A percentile compares a stretch with the other conserved stretches of the same genome.
Evolutionary conservation across 2,113 vertebrate genomes (phyloP).

Genomic region (Phyllostomus discolor): DNA sequence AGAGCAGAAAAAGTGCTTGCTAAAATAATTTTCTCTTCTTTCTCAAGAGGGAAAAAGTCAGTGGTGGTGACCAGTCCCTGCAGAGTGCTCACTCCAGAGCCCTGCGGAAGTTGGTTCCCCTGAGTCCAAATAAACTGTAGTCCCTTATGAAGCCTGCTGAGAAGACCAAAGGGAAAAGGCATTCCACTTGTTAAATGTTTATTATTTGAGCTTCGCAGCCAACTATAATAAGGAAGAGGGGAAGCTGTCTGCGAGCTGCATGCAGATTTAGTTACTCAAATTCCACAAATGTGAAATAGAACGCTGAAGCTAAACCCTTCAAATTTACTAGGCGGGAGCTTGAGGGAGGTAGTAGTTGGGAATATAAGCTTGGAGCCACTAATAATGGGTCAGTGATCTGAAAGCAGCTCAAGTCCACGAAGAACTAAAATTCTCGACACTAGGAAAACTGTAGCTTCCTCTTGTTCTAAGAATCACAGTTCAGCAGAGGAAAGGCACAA

Average conservation of each 20-base stretch:
- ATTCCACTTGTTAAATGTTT: constrained; percentile 70
- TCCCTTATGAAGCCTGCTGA: constrained; percentile 53
- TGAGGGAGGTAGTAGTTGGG: neutral
- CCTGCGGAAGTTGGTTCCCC: constrained; percentile 23
- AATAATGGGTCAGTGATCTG: constrained; percentile 37
- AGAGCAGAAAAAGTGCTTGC: constrained; percentile 52
- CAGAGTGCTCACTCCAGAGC: neutral
- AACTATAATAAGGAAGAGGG: constrained; percentile 64
- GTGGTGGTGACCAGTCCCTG: neutral
- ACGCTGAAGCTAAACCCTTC: constrained; percentile 23
- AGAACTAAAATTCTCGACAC: neutral
- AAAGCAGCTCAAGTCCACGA: constrained; percentile 54
- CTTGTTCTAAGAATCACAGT: constrained; percentile 1
- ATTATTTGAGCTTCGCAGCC: constrained; percentile 63
- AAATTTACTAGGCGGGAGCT: constrained; percentile 35
- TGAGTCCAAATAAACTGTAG: constrained; percentile 62
- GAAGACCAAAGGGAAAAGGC: constrained; percentile 63
- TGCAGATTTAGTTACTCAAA: constrained; percentile 53
- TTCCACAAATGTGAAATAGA: constrained; percentile 54
- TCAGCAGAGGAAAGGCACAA: neutral
- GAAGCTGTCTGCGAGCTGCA: constrained; percentile 60
- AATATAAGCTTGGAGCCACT: constrained; percentile 11
- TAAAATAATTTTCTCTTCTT: constrained; percentile 54
- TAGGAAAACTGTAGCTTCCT: neutral
- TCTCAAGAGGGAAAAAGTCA: constrained; percentile 36